Base-by-base conservation (phyloP, 2,113 vertebrate species). In the Bolborhynchus lineola region DNA sequence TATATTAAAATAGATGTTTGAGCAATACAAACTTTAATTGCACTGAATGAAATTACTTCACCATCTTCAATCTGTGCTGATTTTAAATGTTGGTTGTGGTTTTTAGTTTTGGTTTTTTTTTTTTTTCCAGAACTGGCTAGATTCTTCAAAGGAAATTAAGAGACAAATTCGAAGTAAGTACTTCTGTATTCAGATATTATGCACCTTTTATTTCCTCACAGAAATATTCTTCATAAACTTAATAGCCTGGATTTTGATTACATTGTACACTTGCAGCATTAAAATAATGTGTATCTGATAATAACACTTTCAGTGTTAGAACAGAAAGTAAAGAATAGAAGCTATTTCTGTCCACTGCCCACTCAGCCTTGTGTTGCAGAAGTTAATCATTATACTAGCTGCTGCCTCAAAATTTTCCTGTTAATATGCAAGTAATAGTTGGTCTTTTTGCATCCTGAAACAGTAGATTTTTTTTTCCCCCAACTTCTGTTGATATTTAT, bases 101-200 rank as follows among this genome's bases (percentile, higher is more conserved):
- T 39, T 39, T 39, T n/a, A n/a, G n/a, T n/a, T 39, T 39, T 39
- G n/a, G 19, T 76, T 13, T 41, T 28, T 15, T 76, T 31, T 50
- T 68, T 31, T 50, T 68, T 67, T 70, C 2, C 90, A 98, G 98
- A 98, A 98, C 97, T 98, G 98, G 98, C 95, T 98, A 86, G 98
- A 98, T 97, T 95, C 98, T 80, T 97, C 97, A 1, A 98, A 98
- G 91, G 98, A 98, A 97, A 98, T 98, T 86, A 98, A 98, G 92
- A 98, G 97, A 81, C 98, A 98, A 94, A 97, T 98, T 92, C 93
- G 97, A 98, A 98, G 98, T 98, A 96, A 98, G 98, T 98, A 91
- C 70, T 95, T 93, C n/a, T 53, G 18, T 88, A 14, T 77, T 74
- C 88, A 72, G n/a, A 37, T 64, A 3, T 77, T 52, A 69, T n/a